phyloP scores from a whole-genome alignment of 2,888 invertebrate genomes.

The Lepidonotus clava region DNA sequence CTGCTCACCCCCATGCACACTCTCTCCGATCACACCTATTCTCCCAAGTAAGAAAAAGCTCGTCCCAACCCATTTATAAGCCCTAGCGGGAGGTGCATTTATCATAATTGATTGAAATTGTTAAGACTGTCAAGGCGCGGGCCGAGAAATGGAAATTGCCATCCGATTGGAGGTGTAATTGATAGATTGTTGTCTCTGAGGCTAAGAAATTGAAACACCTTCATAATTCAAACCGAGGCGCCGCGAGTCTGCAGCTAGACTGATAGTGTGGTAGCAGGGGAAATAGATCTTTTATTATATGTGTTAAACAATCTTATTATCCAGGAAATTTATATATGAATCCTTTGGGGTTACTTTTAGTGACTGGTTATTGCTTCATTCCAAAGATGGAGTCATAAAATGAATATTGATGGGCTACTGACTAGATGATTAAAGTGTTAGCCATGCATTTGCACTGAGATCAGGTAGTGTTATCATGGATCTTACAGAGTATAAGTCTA shows the following conservation, averaged over 20 bases:
- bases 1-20: not conserved
- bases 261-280: not conserved
- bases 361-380: no score
- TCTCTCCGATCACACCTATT: not conserved
- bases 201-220: conserved; percentile 21
- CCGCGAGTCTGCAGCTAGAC: not conserved
- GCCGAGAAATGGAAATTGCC: conserved; percentile 9
- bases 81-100: not conserved
- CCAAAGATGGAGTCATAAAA: no score
- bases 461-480: no score
- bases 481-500: no score
- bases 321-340: no score
- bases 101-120: conserved; percentile 32
- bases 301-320: no score
- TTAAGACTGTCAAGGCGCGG: not conserved
- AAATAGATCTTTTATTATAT: no score
- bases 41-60: not conserved
- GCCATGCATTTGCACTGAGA: no score
- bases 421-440: no score
- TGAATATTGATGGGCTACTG: no score
- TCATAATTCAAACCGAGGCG: not conserved
- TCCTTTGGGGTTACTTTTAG: no score
- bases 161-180: not conserved
- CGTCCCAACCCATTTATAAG: not conserved
- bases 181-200: conserved; percentile 11